These are phyloP conservation scores for Rhorus exstirpatorius DNA, from an alignment of 2,888 invertebrate genomes.

Conservation along the genomic window DNA sequence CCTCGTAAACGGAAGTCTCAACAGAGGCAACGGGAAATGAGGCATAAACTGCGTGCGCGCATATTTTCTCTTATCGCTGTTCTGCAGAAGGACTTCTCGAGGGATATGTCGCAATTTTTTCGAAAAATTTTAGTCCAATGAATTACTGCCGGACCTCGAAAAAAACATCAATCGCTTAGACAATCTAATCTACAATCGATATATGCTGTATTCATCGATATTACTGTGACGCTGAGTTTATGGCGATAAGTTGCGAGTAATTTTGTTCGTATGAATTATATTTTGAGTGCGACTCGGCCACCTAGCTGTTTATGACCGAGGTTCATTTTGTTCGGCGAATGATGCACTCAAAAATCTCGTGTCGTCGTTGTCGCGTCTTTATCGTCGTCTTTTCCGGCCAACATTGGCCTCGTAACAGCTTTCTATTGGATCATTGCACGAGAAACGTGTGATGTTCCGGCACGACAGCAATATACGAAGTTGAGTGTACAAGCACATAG, in stretches of 20 bases:
- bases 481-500: conserved; percentile 19
- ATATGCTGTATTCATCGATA: no score
- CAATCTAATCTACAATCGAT: no score
- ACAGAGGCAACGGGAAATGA: conserved; percentile 43
- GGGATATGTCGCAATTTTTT: background rate
- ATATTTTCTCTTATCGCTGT: conserved; percentile 8
- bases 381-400: conserved; percentile 16
- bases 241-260: background rate
- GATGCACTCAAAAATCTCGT: conserved; percentile 3
- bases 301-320: background rate
- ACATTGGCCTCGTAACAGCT: conserved; percentile 40
- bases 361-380: conserved; percentile 17
- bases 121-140: no score
- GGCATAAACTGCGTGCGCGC: background rate
- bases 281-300: background rate
- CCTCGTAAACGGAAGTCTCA: conserved; percentile 48
- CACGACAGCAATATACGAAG: conserved; percentile 34
- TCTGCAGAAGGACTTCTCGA: background rate
- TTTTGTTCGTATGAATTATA: background rate
- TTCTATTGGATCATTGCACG: conserved; percentile 48
- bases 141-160: no score
- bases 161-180: no score
- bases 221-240: no score
- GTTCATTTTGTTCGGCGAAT: conserved; percentile 26
- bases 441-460: conserved; percentile 49